Evolutionary conservation across 2,113 vertebrate species (phyloP).

Genomic region (Geococcyx californianus): DNA sequence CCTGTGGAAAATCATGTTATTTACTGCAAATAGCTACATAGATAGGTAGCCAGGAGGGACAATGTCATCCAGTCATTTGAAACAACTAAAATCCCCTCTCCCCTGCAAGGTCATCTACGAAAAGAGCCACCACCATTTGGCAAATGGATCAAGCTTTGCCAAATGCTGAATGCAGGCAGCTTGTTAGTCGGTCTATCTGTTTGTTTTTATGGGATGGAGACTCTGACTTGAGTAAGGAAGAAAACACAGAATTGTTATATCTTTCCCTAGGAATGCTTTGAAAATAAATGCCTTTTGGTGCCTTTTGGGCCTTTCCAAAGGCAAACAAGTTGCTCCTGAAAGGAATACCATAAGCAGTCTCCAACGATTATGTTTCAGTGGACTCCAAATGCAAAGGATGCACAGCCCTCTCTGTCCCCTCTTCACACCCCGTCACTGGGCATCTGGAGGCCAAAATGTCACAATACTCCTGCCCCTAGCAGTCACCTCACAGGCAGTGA

Average conservation of each 20-base stretch:
- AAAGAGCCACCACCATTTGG: constrained; percentile 26
- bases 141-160: not conserved
- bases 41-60: not conserved
- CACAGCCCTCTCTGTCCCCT: not conserved
- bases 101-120: not conserved
- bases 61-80: not conserved
- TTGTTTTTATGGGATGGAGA: not conserved
- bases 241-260: constrained; percentile 25
- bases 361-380: not conserved
- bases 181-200: not conserved
- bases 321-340: constrained; percentile 17
- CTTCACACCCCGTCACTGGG: not conserved
- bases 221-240: not conserved
- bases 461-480: not conserved
- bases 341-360: not conserved
- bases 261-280: constrained; percentile 38
- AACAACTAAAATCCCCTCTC: not conserved
- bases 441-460: not conserved
- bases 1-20: not conserved
- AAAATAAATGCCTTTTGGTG: constrained; percentile 55
- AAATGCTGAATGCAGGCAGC: not conserved
- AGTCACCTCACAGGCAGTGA: not conserved
- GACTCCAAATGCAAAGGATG: not conserved
- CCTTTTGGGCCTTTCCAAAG: constrained; percentile 28
- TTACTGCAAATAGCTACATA: not conserved